Percentiles rank a stretch among this genome's conserved stretches.
Evolutionary conservation across 2,797 vertebrate species (phyloP).

Genomic region (Urophycis tenuis): DNA sequence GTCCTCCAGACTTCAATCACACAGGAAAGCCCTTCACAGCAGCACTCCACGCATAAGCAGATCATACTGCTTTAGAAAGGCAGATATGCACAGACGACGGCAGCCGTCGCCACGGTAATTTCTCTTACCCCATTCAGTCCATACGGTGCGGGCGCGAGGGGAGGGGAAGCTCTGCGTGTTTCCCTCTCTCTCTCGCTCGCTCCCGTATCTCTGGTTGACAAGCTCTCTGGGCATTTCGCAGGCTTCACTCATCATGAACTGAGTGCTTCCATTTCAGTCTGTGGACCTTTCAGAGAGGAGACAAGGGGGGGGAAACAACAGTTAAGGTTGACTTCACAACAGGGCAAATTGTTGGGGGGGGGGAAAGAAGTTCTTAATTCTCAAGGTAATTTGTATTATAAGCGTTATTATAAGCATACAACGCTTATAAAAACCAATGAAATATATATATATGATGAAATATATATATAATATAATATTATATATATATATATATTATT

Average conservation of each 20-base stretch:
- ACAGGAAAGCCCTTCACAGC: not conserved
- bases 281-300: constrained; percentile 50
- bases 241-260: constrained; percentile 49
- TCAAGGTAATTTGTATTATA: constrained; percentile 7
- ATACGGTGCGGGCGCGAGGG: constrained; percentile 33
- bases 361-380: constrained; percentile 39
- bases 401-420: too few species aligned
- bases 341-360: constrained; percentile 33
- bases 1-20: constrained; percentile 10
- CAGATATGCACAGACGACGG: not conserved
- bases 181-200: not conserved
- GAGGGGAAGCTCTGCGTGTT: not conserved
- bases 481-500: not conserved
- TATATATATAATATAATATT: too few species aligned
- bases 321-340: constrained; percentile 46
- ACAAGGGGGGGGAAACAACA: not conserved
- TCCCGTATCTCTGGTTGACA: too few species aligned
- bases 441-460: not conserved
- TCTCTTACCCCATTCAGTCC: constrained; percentile 36
- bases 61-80: constrained; percentile 13
- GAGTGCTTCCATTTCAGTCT: constrained; percentile 56
- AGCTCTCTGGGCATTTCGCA: constrained; percentile 52
- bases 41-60: constrained; percentile 5
- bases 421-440: not conserved
- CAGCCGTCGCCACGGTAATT: constrained; percentile 37